phyloP scores from a whole-genome alignment of 30 jellyfish, hydroid and myxozoan genomes.

The Hydractinia echinata region DNA sequence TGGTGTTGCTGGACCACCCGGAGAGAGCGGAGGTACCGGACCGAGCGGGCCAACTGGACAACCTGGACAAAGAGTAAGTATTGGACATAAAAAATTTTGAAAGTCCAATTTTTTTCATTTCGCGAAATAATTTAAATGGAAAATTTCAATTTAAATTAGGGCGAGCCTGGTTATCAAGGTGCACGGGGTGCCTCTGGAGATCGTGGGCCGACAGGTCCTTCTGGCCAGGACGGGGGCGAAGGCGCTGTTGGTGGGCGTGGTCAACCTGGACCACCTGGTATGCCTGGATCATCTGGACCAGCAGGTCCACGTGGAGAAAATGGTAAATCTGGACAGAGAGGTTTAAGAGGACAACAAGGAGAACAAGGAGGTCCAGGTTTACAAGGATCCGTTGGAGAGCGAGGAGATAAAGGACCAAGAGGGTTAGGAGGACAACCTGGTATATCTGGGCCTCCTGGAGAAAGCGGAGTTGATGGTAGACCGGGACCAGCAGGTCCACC shows the following conservation, averaged over 20 bases:
- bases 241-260: constrained; percentile 80
- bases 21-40: constrained; percentile 47
- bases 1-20: constrained; percentile 51
- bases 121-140: not conserved
- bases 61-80: constrained; percentile 32
- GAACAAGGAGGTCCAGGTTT: constrained; percentile 43
- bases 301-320: constrained; percentile 71
- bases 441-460: constrained; percentile 41
- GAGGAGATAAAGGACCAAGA: constrained; percentile 36
- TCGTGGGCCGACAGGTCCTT: constrained; percentile 51
- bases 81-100: not conserved
- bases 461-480: constrained; percentile 38
- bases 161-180: constrained; percentile 40
- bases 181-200: constrained; percentile 34
- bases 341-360: constrained; percentile 48
- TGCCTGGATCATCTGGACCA: constrained; percentile 75
- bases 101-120: not conserved
- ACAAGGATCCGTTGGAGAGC: constrained; percentile 32
- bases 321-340: constrained; percentile 38
- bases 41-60: constrained; percentile 41
- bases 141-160: constrained; percentile 9
- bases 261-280: constrained; percentile 64
- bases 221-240: constrained; percentile 42
- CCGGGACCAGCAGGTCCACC: constrained; percentile 45
- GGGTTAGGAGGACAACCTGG: constrained; percentile 45